Evolutionary conservation across 2,888 invertebrate species (phyloP).

Genomic region (Timandra comae): DNA sequence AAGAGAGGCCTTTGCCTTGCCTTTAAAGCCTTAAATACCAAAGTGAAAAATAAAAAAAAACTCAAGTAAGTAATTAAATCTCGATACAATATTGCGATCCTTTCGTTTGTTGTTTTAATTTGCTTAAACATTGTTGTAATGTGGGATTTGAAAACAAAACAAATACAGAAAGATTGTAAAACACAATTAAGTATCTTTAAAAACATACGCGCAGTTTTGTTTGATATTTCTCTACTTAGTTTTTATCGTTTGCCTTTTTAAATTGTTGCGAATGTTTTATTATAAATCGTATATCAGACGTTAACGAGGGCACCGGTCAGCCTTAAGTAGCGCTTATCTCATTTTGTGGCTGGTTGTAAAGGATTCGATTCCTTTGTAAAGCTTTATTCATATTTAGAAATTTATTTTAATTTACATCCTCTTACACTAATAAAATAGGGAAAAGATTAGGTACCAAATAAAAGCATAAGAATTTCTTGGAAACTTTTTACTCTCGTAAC

Average conservation of each 20-base stretch:
- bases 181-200: conserved; percentile 65
- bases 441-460: too few relatives aligned
- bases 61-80: too few relatives aligned
- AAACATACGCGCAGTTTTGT: conserved; percentile 47
- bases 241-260: conserved; percentile 69
- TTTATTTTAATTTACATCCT: too few relatives aligned
- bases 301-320: conserved; percentile 61
- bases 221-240: conserved; percentile 60
- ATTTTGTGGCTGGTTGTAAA: conserved; percentile 59
- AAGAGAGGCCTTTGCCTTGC: too few relatives aligned
- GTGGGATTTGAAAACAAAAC: conserved; percentile 51
- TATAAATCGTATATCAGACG: conserved; percentile 68
- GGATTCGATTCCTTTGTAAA: conserved; percentile 34
- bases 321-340: conserved; percentile 68
- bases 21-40: too few relatives aligned
- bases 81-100: conserved; percentile 14
- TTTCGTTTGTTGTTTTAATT: conserved; percentile 4
- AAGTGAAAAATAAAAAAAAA: too few relatives aligned
- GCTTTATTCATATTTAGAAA: conserved; percentile 16
- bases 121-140: conserved; percentile 32
- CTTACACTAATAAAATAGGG: too few relatives aligned
- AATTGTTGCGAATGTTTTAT: conserved; percentile 74
- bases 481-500: too few relatives aligned
- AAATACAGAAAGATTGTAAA: conserved; percentile 49
- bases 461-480: too few relatives aligned